These are phyloP conservation scores for Bufo gargarizans DNA, from an alignment of 2,113 vertebrate species.

Conservation along the genomic window DNA sequence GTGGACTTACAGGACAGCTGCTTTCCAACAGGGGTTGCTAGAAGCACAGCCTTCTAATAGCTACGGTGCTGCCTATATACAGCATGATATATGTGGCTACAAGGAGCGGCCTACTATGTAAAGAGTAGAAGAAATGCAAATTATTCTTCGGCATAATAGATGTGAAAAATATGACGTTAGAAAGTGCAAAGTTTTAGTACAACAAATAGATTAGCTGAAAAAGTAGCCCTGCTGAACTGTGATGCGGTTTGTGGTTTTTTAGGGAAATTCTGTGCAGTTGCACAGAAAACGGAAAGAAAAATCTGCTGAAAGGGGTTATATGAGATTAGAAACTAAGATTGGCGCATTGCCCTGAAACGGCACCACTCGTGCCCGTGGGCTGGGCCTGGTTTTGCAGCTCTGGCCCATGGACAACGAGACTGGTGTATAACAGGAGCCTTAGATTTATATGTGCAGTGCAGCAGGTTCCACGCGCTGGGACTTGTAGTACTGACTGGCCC, in stretches of 20 bases:
- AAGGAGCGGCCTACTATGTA: no score
- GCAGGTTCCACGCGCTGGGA: background rate
- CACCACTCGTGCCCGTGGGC: background rate
- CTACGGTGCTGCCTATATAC: no score
- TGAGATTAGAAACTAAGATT: background rate
- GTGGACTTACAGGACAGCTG: no score
- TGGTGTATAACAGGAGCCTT: no score
- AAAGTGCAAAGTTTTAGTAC: background rate
- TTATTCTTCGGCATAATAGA: background rate
- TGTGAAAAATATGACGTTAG: background rate
- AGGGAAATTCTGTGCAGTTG: conserved; percentile 14
- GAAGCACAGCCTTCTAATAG: no score
- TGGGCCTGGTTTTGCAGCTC: background rate
- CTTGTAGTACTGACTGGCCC: background rate
- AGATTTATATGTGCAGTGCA: no score
- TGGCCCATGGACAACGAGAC: no score
- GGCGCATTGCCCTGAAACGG: background rate
- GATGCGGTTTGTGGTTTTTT: conserved; percentile 8
- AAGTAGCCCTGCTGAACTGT: background rate
- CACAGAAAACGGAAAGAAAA: conserved; percentile 8
- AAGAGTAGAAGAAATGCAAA: no score
- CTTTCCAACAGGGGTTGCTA: no score
- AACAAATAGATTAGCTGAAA: background rate
- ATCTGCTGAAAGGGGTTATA: background rate
- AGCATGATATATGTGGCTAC: no score